Evolutionary conservation across 2,113 vertebrate genomes (phyloP).

Genomic region (Motacilla tschutschensis): DNA sequence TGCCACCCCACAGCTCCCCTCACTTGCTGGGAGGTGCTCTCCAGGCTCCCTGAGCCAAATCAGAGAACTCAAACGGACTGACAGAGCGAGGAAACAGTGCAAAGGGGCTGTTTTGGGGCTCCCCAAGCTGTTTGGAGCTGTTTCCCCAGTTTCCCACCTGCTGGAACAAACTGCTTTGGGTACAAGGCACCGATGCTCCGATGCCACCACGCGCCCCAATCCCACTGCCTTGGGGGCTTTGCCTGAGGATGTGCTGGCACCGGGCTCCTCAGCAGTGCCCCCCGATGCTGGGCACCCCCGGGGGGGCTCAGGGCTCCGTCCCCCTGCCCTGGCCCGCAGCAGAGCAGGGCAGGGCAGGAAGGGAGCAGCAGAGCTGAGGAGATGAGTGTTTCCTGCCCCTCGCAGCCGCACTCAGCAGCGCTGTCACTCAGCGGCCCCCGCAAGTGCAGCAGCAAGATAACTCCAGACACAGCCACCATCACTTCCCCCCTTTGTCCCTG

Average conservation of each 20-base stretch:
- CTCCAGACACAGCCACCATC: slow-evolving; percentile 38
- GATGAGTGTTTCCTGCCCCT: slow-evolving; percentile 64
- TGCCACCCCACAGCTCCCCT: accelerated
- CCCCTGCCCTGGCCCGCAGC: not conserved
- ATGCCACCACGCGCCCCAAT: accelerated
- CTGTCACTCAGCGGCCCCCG: slow-evolving; percentile 39
- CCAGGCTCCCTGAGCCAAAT: not conserved
- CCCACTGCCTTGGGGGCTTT: accelerated
- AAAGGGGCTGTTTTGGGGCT: not conserved
- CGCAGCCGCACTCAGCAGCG: not conserved
- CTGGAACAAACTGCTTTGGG: not conserved
- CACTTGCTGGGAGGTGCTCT: not conserved
- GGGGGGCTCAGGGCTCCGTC: not conserved
- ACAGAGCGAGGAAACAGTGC: accelerated
- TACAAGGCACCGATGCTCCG: accelerated
- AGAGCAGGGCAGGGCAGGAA: slow-evolving; percentile 53
- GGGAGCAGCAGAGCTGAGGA: slow-evolving; percentile 47
- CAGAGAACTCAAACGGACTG: accelerated
- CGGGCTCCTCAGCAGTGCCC: not conserved
- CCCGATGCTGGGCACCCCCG: accelerated
- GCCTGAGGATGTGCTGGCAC: not conserved
- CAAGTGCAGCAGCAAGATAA: slow-evolving; percentile 63
- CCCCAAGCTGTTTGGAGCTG: not conserved
- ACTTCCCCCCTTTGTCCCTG: slow-evolving; percentile 72
- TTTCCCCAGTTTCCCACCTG: not conserved